phyloP scores from a whole-genome alignment of 2,113 vertebrate genomes.

The Hiodon alosoides region DNA sequence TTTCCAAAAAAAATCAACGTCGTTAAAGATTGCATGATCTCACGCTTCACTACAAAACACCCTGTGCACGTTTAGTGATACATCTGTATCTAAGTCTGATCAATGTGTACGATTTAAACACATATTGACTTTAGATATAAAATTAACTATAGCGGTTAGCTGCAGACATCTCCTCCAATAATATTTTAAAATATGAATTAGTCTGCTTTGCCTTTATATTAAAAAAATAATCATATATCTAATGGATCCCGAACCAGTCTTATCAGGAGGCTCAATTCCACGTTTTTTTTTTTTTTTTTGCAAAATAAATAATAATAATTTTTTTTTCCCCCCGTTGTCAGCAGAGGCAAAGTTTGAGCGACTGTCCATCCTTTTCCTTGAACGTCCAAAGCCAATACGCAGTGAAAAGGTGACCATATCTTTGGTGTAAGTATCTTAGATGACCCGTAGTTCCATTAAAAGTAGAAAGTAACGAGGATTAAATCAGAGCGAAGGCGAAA shows the following conservation, averaged over 20 bases:
- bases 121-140: too few species aligned
- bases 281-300: background rate
- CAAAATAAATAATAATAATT: background rate
- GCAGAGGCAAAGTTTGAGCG: background rate
- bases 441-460: constrained; percentile 7
- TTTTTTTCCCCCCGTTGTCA: constrained; percentile 1
- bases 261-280: constrained; percentile 9
- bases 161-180: too few species aligned
- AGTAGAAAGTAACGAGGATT: background rate
- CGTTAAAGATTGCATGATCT: too few species aligned
- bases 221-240: too few species aligned
- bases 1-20: too few species aligned
- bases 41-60: too few species aligned
- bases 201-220: too few species aligned
- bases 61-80: too few species aligned
- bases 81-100: too few species aligned
- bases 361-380: constrained; percentile 2
- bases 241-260: background rate
- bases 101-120: too few species aligned
- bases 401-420: background rate
- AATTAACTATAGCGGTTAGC: too few species aligned
- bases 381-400: constrained; percentile 7
- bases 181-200: too few species aligned
- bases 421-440: background rate
- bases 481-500: background rate